Base-by-base conservation (phyloP, 2,797 vertebrate species). In the Otolemur crassicaudatus region DNA sequence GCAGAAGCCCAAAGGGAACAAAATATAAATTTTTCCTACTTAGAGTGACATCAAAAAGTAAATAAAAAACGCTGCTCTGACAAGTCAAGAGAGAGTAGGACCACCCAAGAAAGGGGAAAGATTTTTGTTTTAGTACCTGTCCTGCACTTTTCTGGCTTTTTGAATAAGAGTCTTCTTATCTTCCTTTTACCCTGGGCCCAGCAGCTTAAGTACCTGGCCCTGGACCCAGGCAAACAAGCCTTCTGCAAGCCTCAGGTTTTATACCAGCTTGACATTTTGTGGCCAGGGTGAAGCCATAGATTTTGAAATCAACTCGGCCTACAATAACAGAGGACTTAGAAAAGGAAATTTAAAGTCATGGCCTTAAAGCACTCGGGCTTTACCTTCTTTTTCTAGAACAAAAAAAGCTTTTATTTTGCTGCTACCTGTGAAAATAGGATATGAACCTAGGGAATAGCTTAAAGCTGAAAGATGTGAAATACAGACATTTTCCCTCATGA, bases 401-500 rank as follows among this genome's bases (percentile, higher is more conserved):
- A 87, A 87, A 67, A 61, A 69, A 61, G 63, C 40, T 63, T 49
- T 58, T 82, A 43, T 49, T 90, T 69, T 70, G 23, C 5, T 85
- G 16, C 16, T 63, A 76, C 34, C 11, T 76, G 46, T 73, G 75
- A 75, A 93, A 91, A 70, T 4, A 85, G 7, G 37, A 72, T 61
- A 70, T 92, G 49, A 72, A 86, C 77, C 63, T 69, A 60, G 58
- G 27, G 6, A 92, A 56, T 27, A 69, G 4, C 34, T 75, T 61
- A 65, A 20, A 91, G 69, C n/a, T 84, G 12, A 83, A 92, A 94
- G 43, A 87, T 83, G 19, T 90, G 46, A 90, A 87, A 82, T 40
- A 40, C 23, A 92, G 10, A 22, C 8, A 67, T 87, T 82, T 70
- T 4, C n/a, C 70, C 31, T 5, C 3, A 65, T 65, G 25, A 22